These are phyloP conservation scores for Salarias fasciatus DNA, from an alignment of 2,797 vertebrate genomes.

Conservation along the genomic window DNA sequence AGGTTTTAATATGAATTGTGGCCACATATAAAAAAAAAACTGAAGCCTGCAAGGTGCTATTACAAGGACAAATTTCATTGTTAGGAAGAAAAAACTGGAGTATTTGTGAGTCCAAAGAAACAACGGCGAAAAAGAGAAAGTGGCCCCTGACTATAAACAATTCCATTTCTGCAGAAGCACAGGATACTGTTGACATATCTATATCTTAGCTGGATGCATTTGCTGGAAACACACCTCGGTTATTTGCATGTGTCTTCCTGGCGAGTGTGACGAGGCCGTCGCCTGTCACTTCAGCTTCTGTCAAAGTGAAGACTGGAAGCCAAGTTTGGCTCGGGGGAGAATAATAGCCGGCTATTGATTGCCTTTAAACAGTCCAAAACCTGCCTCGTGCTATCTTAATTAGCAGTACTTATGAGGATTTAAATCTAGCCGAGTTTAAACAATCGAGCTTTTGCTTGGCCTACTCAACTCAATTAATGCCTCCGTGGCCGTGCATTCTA, in stretches of 20 bases:
- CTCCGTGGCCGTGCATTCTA: slow-evolving; percentile 62
- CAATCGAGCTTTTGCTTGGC: slow-evolving; percentile 71
- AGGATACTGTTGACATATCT: slow-evolving; percentile 8
- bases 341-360: slow-evolving; percentile 76
- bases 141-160: slow-evolving; percentile 2
- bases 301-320: slow-evolving; percentile 65
- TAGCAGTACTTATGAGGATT: slow-evolving; percentile 81
- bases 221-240: slow-evolving; percentile 49
- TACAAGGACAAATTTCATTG: slow-evolving; percentile 43
- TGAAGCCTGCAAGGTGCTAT: slow-evolving; percentile 16
- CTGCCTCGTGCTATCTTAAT: slow-evolving; percentile 80
- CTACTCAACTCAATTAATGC: slow-evolving; percentile 74
- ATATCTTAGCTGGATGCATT: slow-evolving; percentile 23
- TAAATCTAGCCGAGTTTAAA: slow-evolving; percentile 74
- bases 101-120: slow-evolving; percentile 5
- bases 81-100: slow-evolving; percentile 44
- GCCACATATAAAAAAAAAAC: slow-evolving; percentile 52
- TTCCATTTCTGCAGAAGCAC: slow-evolving; percentile 10
- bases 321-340: slow-evolving; percentile 74
- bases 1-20: slow-evolving; percentile 45
- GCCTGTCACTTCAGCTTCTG: slow-evolving; percentile 74
- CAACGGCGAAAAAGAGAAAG: no score
- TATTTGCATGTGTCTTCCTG: slow-evolving; percentile 59
- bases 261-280: slow-evolving; percentile 69
- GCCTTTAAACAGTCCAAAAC: slow-evolving; percentile 77